These are phyloP conservation scores for Tor tambroides DNA, from an alignment of 2,113 vertebrate species.

Conservation along the genomic window DNA sequence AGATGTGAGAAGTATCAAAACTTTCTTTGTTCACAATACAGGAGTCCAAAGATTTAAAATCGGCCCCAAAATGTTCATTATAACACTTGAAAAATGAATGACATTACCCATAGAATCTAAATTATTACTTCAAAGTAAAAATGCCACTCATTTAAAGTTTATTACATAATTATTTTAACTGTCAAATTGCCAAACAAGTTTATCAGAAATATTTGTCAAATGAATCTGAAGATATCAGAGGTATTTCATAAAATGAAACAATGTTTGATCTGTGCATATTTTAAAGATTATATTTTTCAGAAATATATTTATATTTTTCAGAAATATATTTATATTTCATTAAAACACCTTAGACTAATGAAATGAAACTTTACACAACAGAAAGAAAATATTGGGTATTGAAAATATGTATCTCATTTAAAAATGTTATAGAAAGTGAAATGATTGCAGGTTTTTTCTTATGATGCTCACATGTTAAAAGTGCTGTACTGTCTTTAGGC, in stretches of 20 bases:
- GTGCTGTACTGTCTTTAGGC: slow-evolving; percentile 67
- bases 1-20: neutral
- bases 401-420: neutral
- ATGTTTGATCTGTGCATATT: neutral
- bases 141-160: neutral
- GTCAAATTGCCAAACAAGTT: neutral
- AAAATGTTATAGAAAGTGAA: neutral
- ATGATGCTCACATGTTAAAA: neutral
- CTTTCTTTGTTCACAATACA: neutral
- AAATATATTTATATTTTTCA: neutral
- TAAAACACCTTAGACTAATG: neutral
- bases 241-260: neutral
- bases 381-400: neutral
- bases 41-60: neutral
- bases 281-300: neutral
- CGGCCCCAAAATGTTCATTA: neutral
- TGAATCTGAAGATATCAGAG: neutral
- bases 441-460: neutral
- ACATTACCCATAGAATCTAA: neutral
- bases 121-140: neutral
- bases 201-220: neutral
- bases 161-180: neutral
- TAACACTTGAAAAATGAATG: neutral
- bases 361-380: neutral
- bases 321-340: neutral